Conservation (phyloP, 2,888 invertebrate species). For the Oscheius sp. region DNA sequence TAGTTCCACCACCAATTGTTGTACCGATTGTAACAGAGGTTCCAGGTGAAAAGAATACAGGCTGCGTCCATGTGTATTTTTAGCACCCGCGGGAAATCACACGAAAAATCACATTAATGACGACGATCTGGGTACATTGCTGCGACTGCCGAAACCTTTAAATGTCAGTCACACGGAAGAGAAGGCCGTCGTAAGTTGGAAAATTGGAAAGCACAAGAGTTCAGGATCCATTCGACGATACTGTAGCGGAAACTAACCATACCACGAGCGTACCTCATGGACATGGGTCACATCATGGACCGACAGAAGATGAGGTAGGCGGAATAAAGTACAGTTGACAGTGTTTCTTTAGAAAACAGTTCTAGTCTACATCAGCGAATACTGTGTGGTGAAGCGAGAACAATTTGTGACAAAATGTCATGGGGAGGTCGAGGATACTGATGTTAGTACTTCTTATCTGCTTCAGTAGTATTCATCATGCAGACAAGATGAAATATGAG, state of each 20-base stretch:
- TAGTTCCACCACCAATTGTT: slow-evolving; percentile 22
- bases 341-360: slow-evolving; percentile 43
- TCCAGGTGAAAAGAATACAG: no score
- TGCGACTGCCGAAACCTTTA: slow-evolving; percentile 35
- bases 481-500: slow-evolving; percentile 6
- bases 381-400: slow-evolving; percentile 56
- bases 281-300: neutral
- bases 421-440: slow-evolving; percentile 43
- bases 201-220: neutral
- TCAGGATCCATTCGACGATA: slow-evolving; percentile 20
- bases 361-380: slow-evolving; percentile 58
- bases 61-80: no score
- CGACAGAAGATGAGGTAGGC: slow-evolving; percentile 41
- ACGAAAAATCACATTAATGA: slow-evolving; percentile 3
- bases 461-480: neutral
- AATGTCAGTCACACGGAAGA: slow-evolving; percentile 13
- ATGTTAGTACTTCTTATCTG: slow-evolving; percentile 6
- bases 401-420: slow-evolving; percentile 53
- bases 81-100: neutral
- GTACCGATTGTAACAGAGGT: neutral
- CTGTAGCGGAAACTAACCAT: slow-evolving; percentile 9
- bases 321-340: neutral
- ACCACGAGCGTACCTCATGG: slow-evolving; percentile 6
- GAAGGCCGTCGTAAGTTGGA: neutral
- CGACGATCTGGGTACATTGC: slow-evolving; percentile 32